Percentiles rank a stretch among this genome's conserved stretches.
These are phyloP conservation scores for Microplitis manilae DNA, from an alignment of 2,888 invertebrate genomes.

Conservation along the genomic window DNA sequence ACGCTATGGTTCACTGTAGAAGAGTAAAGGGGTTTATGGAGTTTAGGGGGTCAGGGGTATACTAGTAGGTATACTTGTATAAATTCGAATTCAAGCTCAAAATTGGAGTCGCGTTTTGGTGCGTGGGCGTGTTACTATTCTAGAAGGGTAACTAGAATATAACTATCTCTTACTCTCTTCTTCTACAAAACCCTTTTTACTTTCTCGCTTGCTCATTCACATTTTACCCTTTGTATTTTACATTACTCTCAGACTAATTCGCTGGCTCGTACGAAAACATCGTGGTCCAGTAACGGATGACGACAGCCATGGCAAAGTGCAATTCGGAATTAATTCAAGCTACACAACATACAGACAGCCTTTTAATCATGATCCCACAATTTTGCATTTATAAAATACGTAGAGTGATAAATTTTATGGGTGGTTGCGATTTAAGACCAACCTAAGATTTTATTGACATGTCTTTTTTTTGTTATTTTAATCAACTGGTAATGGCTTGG, in stretches of 20 bases:
- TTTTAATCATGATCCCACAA: conserved; percentile 5
- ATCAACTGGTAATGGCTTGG: too few relatives aligned
- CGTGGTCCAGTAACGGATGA: conserved; percentile 32
- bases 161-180: conserved; percentile 1
- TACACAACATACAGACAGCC: conserved; percentile 1
- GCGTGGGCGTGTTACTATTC: conserved; percentile 18
- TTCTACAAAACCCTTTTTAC: background rate
- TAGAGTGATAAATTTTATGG: too few relatives aligned
- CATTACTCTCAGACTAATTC: conserved; percentile 1
- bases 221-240: background rate
- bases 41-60: conserved; percentile 23
- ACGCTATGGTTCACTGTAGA: too few relatives aligned
- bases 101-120: conserved; percentile 5
- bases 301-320: conserved; percentile 36
- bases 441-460: too few relatives aligned
- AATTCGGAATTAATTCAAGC: conserved; percentile 33
- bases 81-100: conserved; percentile 23
- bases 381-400: background rate
- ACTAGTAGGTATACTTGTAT: conserved; percentile 7
- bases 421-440: too few relatives aligned
- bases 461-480: too few relatives aligned
- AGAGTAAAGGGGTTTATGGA: too few relatives aligned
- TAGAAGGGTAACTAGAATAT: conserved; percentile 9
- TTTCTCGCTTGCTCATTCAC: background rate
- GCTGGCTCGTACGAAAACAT: background rate